Evolutionary conservation across 2,797 vertebrate genomes (phyloP), one percentile per base, ranked within the genome.

Genomic region (Macropus fuliginosus): DNA sequence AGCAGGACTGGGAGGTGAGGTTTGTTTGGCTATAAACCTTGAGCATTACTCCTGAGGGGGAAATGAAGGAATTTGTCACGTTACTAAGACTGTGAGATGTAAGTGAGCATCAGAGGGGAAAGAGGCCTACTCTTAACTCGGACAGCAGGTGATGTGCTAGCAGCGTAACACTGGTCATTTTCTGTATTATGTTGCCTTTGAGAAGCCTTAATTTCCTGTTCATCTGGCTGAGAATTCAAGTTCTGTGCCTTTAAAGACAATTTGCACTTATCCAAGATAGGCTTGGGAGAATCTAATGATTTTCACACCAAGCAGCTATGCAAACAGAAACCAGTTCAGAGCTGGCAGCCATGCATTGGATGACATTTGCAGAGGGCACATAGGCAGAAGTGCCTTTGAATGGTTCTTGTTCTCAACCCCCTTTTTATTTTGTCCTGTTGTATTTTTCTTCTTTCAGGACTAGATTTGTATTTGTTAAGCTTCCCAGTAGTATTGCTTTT

Each of bases 181-280:
- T 98, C 98, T 98, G 96, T 97, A 54, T 62, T 46, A 34, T 81
- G 21, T 95, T 97, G 96, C 96, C 97, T 95, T 97, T 98, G 97
- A 97, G 96, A 98, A 98, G 96, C 97, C 96, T 97, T 97, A 96
- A 96, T 98, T 98, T 98, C 97, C 96, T 96, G 95, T 96, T 97
- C 96, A 98, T 98, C 95, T 97, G 81, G 97, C 96, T 97, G 97
- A 97, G 94, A 95, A 95, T 94, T 40, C 93, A 97, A 98, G 97
- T 96, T 98, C 96, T 97, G 98, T 99, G 98, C 98, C 98, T 99
- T 27, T 99, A 98, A 98, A 98, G 97, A 97, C 91, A 97, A 97
- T 98, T 98, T 98, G 98, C 96, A 94, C 97, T 98, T 97, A 12
- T 92, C 96, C 96, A 93, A 96, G 96, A 98, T 98, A 98, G 98